phyloP scores from a whole-genome alignment of 1,140 invertebrate species.

The Halotydeus destructor region DNA sequence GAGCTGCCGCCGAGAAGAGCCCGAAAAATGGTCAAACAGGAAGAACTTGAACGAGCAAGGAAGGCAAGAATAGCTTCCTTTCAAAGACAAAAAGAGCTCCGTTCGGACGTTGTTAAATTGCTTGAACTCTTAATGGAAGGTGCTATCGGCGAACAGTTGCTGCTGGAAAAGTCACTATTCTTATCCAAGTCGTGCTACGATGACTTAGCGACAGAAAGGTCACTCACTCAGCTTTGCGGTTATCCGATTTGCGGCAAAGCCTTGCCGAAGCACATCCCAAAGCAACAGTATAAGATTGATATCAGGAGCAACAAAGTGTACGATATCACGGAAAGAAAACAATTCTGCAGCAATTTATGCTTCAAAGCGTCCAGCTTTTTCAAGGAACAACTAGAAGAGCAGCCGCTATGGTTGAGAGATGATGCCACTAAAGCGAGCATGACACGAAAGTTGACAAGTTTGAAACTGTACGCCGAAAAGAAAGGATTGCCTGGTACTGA shows the following conservation, averaged over 20 bases:
- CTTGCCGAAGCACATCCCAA: background rate
- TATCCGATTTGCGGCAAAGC: slow-evolving; percentile 10
- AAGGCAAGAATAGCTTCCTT: too few relatives aligned
- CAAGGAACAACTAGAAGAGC: slow-evolving; percentile 5
- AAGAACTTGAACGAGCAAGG: too few relatives aligned
- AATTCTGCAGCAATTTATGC: slow-evolving; percentile 6
- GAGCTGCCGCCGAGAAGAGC: too few relatives aligned
- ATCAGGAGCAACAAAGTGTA: slow-evolving; percentile 1
- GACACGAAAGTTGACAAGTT: too few relatives aligned
- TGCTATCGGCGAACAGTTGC: background rate
- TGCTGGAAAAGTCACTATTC: background rate
- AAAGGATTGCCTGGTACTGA: too few relatives aligned
- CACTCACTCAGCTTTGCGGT: slow-evolving; percentile 7
- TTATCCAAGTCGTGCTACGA: slow-evolving; percentile 8
- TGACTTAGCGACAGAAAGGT: slow-evolving; percentile 4
- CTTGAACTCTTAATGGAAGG: slow-evolving; percentile 5
- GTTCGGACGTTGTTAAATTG: too few relatives aligned
- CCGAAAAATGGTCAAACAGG: too few relatives aligned
- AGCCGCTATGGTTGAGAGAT: slow-evolving; percentile 10
- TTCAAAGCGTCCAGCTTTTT: slow-evolving; percentile 1
- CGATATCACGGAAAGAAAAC: slow-evolving; percentile 2
- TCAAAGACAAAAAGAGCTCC: too few relatives aligned
- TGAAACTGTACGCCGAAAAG: too few relatives aligned
- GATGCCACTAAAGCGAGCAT: too few relatives aligned
- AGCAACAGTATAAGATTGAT: slow-evolving; percentile 6